These are phyloP conservation scores for Enteromius viviparus DNA, from an alignment of 2,797 vertebrate genomes.

Conservation along the genomic window DNA sequence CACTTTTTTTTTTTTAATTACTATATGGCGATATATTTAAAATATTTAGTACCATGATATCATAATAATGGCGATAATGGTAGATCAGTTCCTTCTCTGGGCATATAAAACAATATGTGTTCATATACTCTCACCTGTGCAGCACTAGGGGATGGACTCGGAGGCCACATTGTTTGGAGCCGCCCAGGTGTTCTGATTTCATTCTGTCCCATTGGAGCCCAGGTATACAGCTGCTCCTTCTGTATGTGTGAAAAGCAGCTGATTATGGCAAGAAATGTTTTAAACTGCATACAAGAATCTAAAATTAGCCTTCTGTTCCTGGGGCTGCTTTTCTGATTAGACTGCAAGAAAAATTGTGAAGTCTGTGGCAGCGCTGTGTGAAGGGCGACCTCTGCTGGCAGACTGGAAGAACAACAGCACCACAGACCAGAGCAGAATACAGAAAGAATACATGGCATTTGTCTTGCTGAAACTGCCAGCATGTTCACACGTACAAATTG, in stretches of 20 bases:
- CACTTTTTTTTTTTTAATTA: neutral
- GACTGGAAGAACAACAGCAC: neutral
- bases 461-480: constrained; percentile 23
- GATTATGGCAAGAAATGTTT: neutral
- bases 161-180: constrained; percentile 73
- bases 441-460: neutral
- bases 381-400: constrained; percentile 24
- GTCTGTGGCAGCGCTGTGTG: neutral
- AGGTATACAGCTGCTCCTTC: constrained; percentile 94
- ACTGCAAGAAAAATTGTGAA: neutral
- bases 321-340: neutral
- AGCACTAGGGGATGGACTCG: constrained; percentile 37
- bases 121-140: constrained; percentile 33
- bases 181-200: constrained; percentile 81
- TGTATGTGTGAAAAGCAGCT: constrained; percentile 62
- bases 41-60: no score
- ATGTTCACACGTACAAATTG: constrained; percentile 8
- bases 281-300: neutral
- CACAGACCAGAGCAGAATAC: neutral
- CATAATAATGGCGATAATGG: neutral
- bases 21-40: neutral
- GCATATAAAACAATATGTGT: neutral
- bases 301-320: constrained; percentile 7
- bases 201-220: constrained; percentile 87
- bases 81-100: neutral